Evolutionary conservation across 1,140 invertebrate species (phyloP), one percentile per base, ranked within the genome.

Genomic region (Zaprionus inermis): DNA sequence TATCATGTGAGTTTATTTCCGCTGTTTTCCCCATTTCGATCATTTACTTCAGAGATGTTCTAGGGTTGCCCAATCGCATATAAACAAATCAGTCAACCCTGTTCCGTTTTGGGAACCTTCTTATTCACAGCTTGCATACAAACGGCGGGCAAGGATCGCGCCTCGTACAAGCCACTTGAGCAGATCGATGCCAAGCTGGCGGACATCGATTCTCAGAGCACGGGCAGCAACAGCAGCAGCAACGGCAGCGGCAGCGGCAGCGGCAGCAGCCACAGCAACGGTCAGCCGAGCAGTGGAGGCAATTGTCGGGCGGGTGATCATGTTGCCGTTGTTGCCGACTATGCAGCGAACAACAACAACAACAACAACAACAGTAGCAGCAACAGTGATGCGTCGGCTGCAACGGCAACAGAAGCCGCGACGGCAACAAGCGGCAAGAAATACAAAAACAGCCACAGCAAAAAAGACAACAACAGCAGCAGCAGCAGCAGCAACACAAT

Each of bases 71-170:
- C n/a, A n/a, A n/a, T n/a, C n/a, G n/a, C n/a, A n/a, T 14, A 54
- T 59, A 51, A 60, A 32, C 46, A 63, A 16, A 55, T 55, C 36
- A 34, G 36, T 64, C 18, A 72, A 72, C 22, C 30, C n/a, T 12
- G 57, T 18, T 34, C 18, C 54, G 6, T 3, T 67, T 18, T n/a
- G n/a, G 6, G n/a, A 5, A 7, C n/a, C 38, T 16, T 44, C 44
- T 55, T 55, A 52, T 76, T 49, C 24, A 36, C 79, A 94, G 93
- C 93, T 57, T 94, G 93, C 75, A 91, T 94, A 51, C 93, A 94
- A 78, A 94, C 92, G 54, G 93, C 93, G 16, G 93, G 93, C 14
- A 93, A 93, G 84, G 93, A 93, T 89, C 90, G 93, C 67, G 92
- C 90, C 76, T 93, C 93, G 5, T 94, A 94, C 74, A 93, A 93